Evolutionary conservation across 2,113 vertebrate species (phyloP), one percentile per base, ranked within the genome.

Genomic region (Chaetodon auriga): DNA sequence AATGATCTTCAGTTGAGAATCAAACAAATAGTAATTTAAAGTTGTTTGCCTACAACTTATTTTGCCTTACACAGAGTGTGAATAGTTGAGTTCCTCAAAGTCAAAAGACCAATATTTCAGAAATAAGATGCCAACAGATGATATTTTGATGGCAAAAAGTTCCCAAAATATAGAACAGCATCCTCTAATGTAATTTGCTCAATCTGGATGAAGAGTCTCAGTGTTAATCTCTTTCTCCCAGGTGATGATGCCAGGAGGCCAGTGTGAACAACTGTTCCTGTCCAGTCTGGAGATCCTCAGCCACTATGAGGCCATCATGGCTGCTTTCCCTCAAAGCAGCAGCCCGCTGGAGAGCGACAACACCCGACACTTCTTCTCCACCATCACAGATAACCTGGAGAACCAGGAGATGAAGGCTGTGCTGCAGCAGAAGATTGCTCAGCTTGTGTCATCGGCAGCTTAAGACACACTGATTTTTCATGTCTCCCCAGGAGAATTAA

Each of bases 351-450:
- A 96, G 84, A 95, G 92, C 5, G 95, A 95, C 63, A 97, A 99
- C 45, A 96, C 97, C 54, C 94, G 92, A 1, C 96, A 96, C 87
- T 99, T 99, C 94, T 92, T 99, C 74, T 87, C 95, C 83, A 95
- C 97, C 83, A 95, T 99, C 43, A 92, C 95, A 0, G 94, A 96
- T 85, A 97, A 95, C 46, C 85, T 99, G 62, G 55, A 93, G 12
- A 93, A 95, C 1, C 16, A 88, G 60, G 96, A 94, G 14, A 94
- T 97, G 90, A 97, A 96, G n/a, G 15, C 93, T 12, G 96, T 96
- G 15, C 93, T 99, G 61, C 94, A 96, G 85, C 98, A 98, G 91
- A 99, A 99, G 90, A 98, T 99, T 48, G 83, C 95, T 83, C 97
- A 96, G 92, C 96, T 99, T 2, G 77, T 82, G 53, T 87, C 82